A percentile compares a stretch with the other conserved stretches of the same genome.
Evolutionary conservation across 2,797 vertebrate species (phyloP).

Genomic region (Tarsius wallacei): DNA sequence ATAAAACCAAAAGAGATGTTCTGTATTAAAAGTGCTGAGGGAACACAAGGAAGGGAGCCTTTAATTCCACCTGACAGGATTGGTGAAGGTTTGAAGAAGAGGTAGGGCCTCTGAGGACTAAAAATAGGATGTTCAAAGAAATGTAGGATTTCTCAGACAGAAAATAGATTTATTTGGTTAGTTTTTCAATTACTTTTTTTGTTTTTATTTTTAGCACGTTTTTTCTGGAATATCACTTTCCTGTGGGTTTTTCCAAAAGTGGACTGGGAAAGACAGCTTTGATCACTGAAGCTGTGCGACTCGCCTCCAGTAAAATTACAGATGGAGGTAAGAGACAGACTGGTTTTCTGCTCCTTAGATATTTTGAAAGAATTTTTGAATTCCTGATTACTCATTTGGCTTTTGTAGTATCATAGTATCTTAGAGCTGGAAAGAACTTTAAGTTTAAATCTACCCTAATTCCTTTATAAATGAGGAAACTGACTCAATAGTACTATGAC

Average conservation of each 20-base stretch:
- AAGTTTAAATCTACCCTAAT: background rate
- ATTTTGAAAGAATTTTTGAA: slow-evolving; percentile 63
- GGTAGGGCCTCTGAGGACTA: background rate
- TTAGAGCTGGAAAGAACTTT: slow-evolving; percentile 40
- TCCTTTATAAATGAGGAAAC: slow-evolving; percentile 13
- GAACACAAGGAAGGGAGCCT: background rate
- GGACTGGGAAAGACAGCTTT: slow-evolving; percentile 83
- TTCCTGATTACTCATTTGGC: slow-evolving; percentile 44
- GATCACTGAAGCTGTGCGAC: slow-evolving; percentile 92
- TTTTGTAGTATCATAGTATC: slow-evolving; percentile 36
- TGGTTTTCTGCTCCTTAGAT: slow-evolving; percentile 57
- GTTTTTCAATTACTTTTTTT: slow-evolving; percentile 58
- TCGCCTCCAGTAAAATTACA: slow-evolving; percentile 95
- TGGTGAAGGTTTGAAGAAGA: slow-evolving; percentile 15
- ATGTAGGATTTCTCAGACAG: background rate
- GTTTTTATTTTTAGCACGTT: slow-evolving; percentile 92
- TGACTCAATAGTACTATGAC: background rate
- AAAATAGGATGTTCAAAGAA: slow-evolving; percentile 45
- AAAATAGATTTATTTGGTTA: slow-evolving; percentile 46
- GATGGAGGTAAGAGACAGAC: slow-evolving; percentile 91
- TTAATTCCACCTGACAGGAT: slow-evolving; percentile 21
- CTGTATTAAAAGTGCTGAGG: background rate
- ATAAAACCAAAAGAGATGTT: background rate
- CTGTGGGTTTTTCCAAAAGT: slow-evolving; percentile 90
- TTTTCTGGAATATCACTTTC: slow-evolving; percentile 96